These are phyloP conservation scores for Macrotrachela quadricornifera DNA, from an alignment of 1,140 invertebrate species.

Conservation along the genomic window DNA sequence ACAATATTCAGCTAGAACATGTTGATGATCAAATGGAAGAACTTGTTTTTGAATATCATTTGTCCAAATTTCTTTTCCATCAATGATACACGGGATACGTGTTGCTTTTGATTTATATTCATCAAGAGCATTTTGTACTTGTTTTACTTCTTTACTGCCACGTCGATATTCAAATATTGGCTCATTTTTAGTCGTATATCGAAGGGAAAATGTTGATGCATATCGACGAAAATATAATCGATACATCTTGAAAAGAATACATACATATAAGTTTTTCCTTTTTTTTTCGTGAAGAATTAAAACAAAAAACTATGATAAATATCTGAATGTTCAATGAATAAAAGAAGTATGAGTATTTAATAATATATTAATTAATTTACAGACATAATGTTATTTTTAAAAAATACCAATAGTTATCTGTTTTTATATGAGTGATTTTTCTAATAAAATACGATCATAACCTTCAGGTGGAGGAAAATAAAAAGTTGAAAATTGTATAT, in stretches of 20 bases:
- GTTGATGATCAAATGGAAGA: constrained; percentile 60
- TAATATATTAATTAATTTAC: too few species aligned
- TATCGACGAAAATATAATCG: too few species aligned
- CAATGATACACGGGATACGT: constrained; percentile 65
- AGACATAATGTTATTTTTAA: too few species aligned
- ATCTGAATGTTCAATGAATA: too few species aligned
- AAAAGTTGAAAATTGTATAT: constrained; percentile 74
- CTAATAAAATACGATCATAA: constrained; percentile 84
- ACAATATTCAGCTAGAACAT: constrained; percentile 69
- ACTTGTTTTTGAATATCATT: constrained; percentile 51
- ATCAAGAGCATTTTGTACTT: too few species aligned
- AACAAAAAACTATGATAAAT: too few species aligned
- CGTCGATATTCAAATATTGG: constrained; percentile 45
- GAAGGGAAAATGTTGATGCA: too few species aligned
- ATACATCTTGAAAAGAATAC: too few species aligned
- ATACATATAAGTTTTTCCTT: too few species aligned
- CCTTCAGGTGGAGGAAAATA: constrained; percentile 57
- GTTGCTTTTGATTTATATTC: too few species aligned
- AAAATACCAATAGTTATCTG: neutral
- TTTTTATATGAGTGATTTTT: constrained; percentile 76
- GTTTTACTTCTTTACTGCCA: constrained; percentile 47
- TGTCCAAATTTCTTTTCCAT: constrained; percentile 57
- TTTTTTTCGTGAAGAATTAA: too few species aligned
- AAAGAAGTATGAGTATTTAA: too few species aligned
- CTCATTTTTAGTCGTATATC: constrained; percentile 31